phyloP scores from a whole-genome alignment of 2,113 vertebrate genomes.

The Cephalopholis sonnerati region DNA sequence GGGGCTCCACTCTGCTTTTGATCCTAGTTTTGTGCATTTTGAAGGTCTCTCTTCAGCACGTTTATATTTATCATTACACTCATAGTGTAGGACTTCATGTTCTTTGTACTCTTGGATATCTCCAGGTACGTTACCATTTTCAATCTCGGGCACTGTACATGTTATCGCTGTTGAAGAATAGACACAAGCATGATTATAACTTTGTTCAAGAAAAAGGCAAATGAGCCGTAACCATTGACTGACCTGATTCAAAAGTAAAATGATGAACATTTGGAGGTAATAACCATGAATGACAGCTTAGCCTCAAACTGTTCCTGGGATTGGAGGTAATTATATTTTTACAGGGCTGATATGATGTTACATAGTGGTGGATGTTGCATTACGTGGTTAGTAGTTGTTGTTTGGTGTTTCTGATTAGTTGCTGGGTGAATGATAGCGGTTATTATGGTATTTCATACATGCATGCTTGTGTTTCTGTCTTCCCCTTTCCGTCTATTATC shows the following conservation, averaged over 20 bases:
- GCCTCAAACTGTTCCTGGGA: too few species aligned
- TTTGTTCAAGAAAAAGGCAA: neutral
- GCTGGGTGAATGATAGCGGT: neutral
- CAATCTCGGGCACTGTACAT: conserved; percentile 11
- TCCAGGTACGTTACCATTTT: neutral
- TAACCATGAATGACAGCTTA: neutral
- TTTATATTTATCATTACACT: neutral
- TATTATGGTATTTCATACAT: neutral
- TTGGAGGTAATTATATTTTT: too few species aligned
- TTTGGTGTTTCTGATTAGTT: neutral
- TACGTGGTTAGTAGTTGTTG: neutral
- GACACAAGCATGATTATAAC: neutral
- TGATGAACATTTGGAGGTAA: too few species aligned
- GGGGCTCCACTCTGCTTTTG: conserved; percentile 62
- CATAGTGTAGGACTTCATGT: conserved; percentile 29
- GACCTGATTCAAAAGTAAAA: neutral
- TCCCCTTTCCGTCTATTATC: too few species aligned
- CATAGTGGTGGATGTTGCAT: too few species aligned
- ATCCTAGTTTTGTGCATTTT: conserved; percentile 50
- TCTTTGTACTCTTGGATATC: conserved; percentile 20
- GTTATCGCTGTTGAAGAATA: conserved; percentile 59
- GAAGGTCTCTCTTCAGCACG: neutral
- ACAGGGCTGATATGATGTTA: neutral
- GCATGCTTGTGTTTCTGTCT: neutral
- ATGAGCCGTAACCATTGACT: neutral